Percentiles rank a stretch among this genome's conserved stretches.
These are phyloP conservation scores for Ferdinandea cuprea DNA, from an alignment of 2,888 invertebrate genomes.

Conservation along the genomic window DNA sequence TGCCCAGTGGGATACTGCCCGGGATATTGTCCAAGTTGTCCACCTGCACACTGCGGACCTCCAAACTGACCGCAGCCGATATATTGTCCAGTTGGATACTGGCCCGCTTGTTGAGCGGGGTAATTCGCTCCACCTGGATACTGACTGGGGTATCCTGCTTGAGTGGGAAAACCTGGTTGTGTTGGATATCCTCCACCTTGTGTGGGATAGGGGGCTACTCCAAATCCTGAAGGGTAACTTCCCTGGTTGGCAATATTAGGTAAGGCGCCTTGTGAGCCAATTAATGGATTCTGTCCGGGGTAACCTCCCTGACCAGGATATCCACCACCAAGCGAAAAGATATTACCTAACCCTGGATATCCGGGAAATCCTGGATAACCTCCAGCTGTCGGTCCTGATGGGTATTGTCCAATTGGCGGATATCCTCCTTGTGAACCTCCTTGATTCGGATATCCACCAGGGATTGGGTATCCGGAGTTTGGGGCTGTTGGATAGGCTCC, in stretches of 20 bases:
- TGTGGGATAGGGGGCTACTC: slow-evolving; percentile 74
- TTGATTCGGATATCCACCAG: slow-evolving; percentile 55
- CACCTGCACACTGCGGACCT: slow-evolving; percentile 8
- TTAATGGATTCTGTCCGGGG: slow-evolving; percentile 56
- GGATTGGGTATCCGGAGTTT: slow-evolving; percentile 32
- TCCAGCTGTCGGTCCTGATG: slow-evolving; percentile 35
- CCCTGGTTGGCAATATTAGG: slow-evolving; percentile 35
- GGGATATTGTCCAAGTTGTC: slow-evolving; percentile 41
- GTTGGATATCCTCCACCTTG: slow-evolving; percentile 59
- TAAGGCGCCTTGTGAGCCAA: slow-evolving; percentile 59
- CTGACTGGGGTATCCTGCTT: slow-evolving; percentile 65
- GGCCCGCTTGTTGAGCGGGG: slow-evolving; percentile 67
- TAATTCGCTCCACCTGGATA: slow-evolving; percentile 68
- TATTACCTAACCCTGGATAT: slow-evolving; percentile 47
- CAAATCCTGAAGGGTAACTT: slow-evolving; percentile 51
- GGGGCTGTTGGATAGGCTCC: slow-evolving; percentile 75
- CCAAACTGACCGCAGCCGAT: slow-evolving; percentile 26
- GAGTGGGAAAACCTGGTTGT: slow-evolving; percentile 39
- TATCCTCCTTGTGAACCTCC: slow-evolving; percentile 46
- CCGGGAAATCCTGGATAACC: slow-evolving; percentile 55
- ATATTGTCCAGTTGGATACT: slow-evolving; percentile 72
- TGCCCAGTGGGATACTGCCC: slow-evolving; percentile 48
- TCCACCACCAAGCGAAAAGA: slow-evolving; percentile 32
- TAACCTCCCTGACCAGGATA: slow-evolving; percentile 49
- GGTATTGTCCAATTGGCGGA: slow-evolving; percentile 48